A percentile compares a stretch with the other conserved stretches of the same genome.
These are phyloP conservation scores for Helostoma temminkii DNA, from an alignment of 2,797 vertebrate genomes.

Conservation along the genomic window DNA sequence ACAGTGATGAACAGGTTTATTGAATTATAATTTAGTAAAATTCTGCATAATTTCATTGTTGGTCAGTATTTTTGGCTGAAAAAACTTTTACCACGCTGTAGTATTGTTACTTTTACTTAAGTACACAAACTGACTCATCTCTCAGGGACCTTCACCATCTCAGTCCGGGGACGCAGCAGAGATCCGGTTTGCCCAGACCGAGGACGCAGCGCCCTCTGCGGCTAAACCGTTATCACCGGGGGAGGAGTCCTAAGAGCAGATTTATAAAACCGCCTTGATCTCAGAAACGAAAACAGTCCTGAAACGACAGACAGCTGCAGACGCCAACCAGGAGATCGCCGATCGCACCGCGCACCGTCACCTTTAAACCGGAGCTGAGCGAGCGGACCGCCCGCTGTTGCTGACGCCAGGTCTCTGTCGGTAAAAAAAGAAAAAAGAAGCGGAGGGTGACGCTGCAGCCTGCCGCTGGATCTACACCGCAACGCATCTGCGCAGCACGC, in stretches of 20 bases:
- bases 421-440: background rate
- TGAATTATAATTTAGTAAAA: no score
- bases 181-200: background rate
- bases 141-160: background rate
- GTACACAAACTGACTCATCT: no score
- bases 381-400: constrained; percentile 16
- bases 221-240: constrained; percentile 22
- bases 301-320: constrained; percentile 61
- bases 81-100: no score
- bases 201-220: constrained; percentile 72
- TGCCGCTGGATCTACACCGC: constrained; percentile 54
- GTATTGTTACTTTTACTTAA: no score
- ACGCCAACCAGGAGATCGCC: constrained; percentile 13
- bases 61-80: no score
- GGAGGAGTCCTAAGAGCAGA: constrained; percentile 77
- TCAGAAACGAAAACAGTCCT: constrained; percentile 79
- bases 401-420: constrained; percentile 40
- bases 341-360: constrained; percentile 30
- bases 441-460: constrained; percentile 29
- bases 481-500: constrained; percentile 62
- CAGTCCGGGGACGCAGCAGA: background rate
- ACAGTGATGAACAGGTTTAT: no score
- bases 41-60: no score
- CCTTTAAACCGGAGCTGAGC: constrained; percentile 35
- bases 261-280: constrained; percentile 83